Evolutionary conservation across 1,140 invertebrate genomes (phyloP), one percentile per base, ranked within the genome.

Genomic region (Panagrolaimus sp.): DNA sequence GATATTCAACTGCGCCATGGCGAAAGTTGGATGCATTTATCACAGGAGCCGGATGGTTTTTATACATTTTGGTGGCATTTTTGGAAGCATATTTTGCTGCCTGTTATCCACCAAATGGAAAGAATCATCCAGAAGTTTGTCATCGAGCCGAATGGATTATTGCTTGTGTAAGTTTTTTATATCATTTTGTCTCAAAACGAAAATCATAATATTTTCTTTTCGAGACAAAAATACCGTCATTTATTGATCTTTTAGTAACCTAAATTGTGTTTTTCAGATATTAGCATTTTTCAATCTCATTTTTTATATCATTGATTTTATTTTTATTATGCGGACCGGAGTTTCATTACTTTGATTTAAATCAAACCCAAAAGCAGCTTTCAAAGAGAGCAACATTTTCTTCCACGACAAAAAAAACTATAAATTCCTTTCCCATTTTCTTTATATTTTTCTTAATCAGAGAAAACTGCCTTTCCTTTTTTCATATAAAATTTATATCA

Each of bases 131-230:
- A 63, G 43, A 67, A 24, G 73, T 74, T 28, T 74, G 73, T 38
- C 65, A 74, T 67, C 67, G 73, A 24, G 67, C 73, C 7, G 73
- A 74, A 48, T 74, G 73, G 73, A 74, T 74, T 28, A 72, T 74
- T 67, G 73, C 73, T 38, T 65, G 63, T 67, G 73, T 74, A 52
- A 47, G 73, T 69, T 55, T 8, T 17, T 21, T 24, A 17, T 7
- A 5, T 52, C 15, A 15, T 3, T 10, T 21, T n/a, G 7, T n/a
- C 17, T 24, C 15, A 9, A 55, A 55, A 24, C n/a, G 52, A 55
- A 24, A 55, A 15, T 12, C 52, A 55, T 10, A n/a, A n/a, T n/a
- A 38, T 38, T 38, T 38, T 38, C 32, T 2, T 38, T 38, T 38
- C 32, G 32, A 38, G 7, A 38, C 32, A 38, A 38, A 38, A 38